Percentiles rank a stretch among this genome's conserved stretches.
phyloP scores from a whole-genome alignment of 2,888 invertebrate species.

The Petrophora chlorosata region DNA sequence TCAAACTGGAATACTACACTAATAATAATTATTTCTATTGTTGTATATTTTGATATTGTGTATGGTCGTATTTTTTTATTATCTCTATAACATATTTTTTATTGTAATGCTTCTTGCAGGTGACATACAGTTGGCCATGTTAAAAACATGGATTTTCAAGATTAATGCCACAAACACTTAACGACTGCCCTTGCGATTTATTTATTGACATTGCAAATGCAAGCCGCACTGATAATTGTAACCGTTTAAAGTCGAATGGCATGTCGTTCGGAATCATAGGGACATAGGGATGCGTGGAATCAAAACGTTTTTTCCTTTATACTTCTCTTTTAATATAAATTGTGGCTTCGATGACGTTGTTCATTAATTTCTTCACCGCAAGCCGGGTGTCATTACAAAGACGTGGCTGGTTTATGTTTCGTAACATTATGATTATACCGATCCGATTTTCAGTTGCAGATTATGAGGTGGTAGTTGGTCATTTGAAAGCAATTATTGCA shows the following conservation, averaged over 20 bases:
- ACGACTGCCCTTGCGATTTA: too few species aligned
- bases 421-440: background rate
- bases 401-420: background rate
- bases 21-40: background rate
- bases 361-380: background rate
- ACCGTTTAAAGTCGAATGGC: too few species aligned
- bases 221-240: too few species aligned
- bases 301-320: background rate
- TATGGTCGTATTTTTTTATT: background rate
- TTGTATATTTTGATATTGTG: background rate
- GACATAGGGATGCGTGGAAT: too few species aligned
- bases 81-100: background rate
- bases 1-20: background rate
- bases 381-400: background rate
- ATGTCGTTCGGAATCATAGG: too few species aligned
- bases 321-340: background rate
- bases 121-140: background rate
- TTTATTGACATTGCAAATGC: too few species aligned
- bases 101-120: conserved; percentile 13
- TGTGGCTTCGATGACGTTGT: background rate
- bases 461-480: too few species aligned
- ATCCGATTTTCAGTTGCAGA: background rate
- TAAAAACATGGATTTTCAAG: background rate
- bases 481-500: too few species aligned
- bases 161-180: too few species aligned